Conservation (phyloP, 2,113 vertebrate species). For the Rhombomys opimus region DNA sequence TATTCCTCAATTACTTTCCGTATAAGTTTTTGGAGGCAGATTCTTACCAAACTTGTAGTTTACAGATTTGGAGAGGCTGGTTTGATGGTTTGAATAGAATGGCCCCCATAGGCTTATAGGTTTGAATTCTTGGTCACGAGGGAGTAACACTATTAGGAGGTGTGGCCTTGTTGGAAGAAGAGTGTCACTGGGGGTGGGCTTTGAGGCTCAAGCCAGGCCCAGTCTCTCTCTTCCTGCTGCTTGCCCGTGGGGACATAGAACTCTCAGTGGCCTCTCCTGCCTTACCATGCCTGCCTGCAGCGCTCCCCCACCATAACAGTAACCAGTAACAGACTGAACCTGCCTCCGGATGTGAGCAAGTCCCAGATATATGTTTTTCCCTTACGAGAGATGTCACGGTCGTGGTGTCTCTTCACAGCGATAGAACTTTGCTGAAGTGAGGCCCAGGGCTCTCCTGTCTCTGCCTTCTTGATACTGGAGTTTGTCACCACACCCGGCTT, state of each 20-base stretch:
- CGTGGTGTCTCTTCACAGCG: background rate
- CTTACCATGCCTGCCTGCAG: background rate
- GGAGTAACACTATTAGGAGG: background rate
- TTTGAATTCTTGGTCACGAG: background rate
- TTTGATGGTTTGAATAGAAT: background rate
- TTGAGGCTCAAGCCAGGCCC: background rate
- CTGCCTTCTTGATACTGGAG: background rate
- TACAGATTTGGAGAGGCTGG: background rate
- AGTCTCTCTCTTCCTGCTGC: background rate
- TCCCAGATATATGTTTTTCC: background rate
- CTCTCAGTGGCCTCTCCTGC: background rate
- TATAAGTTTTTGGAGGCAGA: background rate
- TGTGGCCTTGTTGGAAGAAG: background rate
- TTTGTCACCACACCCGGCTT: background rate
- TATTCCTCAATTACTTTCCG: background rate
- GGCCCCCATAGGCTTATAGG: background rate
- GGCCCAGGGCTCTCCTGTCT: background rate
- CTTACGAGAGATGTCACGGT: background rate
- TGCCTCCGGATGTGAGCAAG: background rate
- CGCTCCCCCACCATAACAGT: background rate
- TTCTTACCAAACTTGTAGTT: background rate
- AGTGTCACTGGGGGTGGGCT: background rate
- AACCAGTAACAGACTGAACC: background rate
- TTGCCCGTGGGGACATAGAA: background rate
- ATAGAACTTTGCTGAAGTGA: background rate